Conservation (phyloP, 2,113 vertebrate genomes). For the Guaruba guarouba region DNA sequence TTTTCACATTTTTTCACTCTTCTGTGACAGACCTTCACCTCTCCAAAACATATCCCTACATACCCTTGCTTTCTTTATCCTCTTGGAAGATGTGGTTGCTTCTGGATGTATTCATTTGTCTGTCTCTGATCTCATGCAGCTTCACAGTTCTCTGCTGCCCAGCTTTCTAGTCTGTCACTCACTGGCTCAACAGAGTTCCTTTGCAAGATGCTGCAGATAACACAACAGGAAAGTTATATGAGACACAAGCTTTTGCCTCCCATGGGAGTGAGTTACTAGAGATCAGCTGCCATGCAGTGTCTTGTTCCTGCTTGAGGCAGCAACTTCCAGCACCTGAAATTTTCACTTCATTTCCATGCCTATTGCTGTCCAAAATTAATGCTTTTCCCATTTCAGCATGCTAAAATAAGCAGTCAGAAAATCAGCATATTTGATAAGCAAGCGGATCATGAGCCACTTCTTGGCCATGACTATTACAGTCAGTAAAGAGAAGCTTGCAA, state of each 20-base stretch:
- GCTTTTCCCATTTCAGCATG: not conserved
- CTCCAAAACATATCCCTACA: not conserved
- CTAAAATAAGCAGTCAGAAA: slow-evolving; percentile 23
- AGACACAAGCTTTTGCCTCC: not conserved
- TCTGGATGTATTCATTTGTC: not conserved
- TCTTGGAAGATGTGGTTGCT: not conserved
- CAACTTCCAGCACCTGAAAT: not conserved
- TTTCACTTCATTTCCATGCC: slow-evolving; percentile 11
- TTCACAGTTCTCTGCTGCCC: not conserved
- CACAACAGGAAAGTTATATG: not conserved
- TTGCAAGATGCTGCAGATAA: not conserved
- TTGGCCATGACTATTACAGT: not conserved
- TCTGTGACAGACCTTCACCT: not conserved
- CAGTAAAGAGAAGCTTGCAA: not conserved
- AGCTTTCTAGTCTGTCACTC: not conserved
- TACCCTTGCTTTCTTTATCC: not conserved
- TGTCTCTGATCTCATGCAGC: not conserved
- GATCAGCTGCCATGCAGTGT: fast-evolving
- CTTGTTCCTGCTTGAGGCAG: not conserved
- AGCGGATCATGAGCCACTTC: not conserved
- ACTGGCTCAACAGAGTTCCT: not conserved
- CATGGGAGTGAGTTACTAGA: not conserved
- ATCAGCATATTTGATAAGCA: not conserved
- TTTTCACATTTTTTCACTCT: not conserved
- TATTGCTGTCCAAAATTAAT: not conserved